Evolutionary conservation across 2,888 invertebrate genomes (phyloP), one percentile per base, ranked within the genome.

Genomic region (Branchinecta sandiegonensis): DNA sequence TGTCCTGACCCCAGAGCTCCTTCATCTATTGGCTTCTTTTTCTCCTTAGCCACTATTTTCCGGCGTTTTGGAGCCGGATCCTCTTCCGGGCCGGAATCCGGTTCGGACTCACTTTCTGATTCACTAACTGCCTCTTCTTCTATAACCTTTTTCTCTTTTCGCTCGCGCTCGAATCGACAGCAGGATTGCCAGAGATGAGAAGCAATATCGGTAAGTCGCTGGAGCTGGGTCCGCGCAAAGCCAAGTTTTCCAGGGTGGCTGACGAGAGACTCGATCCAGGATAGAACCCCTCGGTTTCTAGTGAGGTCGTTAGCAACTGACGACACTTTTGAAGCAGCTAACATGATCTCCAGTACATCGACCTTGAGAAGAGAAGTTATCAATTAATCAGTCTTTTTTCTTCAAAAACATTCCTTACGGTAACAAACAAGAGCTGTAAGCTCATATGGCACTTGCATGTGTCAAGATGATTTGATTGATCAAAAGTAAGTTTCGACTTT

Each of bases 261-360:
- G n/a, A 56, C 63, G 23, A 17, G 23, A 56, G 63, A 56, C 10
- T 56, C 63, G 23, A 56, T 56, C 63, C 63, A 56, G 23, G 63
- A 17, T 56, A 56, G 23, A 56, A 56, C 23, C 23, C 63, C 63
- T 56, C 63, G 63, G 23, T 56, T 56, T 56, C 23, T 56, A 8
- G 23, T 23, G 23, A 56, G 63, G 63, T 56, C 63, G 12, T n/a
- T 17, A 9, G 63, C 63, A 56, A 23, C 63, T 11, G 63, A 56
- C 63, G 63, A 23, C 8, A 56, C 23, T 56, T 56, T 56, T 8
- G 63, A 56, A 56, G 63, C 63, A 56, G 63, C 63, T 17, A 17
- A 23, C 9, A 56, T 17, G 8, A 56, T 23, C 23, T 56, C 63
- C n/a, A 56, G 63, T 8, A 56, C 63, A 17, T 56, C 63, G 23